Conservation (phyloP, 2,113 vertebrate genomes). For the Oncorhynchus mykiss region DNA sequence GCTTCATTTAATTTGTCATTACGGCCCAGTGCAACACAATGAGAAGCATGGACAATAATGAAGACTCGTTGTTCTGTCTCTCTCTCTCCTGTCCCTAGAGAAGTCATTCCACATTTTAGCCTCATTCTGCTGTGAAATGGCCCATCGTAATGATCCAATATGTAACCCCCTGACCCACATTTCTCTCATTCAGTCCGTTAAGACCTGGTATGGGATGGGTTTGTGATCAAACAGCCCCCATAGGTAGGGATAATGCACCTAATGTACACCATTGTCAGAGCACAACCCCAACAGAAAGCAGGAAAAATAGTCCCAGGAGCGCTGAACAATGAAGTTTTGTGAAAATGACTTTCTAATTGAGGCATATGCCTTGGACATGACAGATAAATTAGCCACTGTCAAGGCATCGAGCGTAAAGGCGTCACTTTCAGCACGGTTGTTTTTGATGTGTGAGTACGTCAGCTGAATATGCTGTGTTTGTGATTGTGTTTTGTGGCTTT, state of each 20-base stretch:
- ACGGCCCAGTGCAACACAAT: slow-evolving; percentile 30
- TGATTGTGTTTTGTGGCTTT: slow-evolving; percentile 26
- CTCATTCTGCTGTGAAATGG: slow-evolving; percentile 55
- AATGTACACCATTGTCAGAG: slow-evolving; percentile 51
- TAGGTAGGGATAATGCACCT: slow-evolving; percentile 46
- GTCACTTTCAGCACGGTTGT: slow-evolving; percentile 39
- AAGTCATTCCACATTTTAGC: slow-evolving; percentile 44
- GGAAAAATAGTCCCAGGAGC: slow-evolving; percentile 45
- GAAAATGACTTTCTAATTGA: slow-evolving; percentile 74
- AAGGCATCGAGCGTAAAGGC: slow-evolving; percentile 53
- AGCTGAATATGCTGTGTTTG: slow-evolving; percentile 47
- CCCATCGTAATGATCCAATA: slow-evolving; percentile 55
- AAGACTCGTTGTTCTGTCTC: slow-evolving; percentile 57
- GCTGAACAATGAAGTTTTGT: slow-evolving; percentile 61
- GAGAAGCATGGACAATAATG: slow-evolving; percentile 45
- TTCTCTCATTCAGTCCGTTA: slow-evolving; percentile 32
- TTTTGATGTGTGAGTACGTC: slow-evolving; percentile 37
- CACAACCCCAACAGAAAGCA: slow-evolving; percentile 42
- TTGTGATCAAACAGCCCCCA: slow-evolving; percentile 58
- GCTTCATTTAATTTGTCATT: slow-evolving; percentile 57
- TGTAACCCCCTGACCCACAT: slow-evolving; percentile 55
- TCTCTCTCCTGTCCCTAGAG: slow-evolving; percentile 50
- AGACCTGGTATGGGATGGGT: slow-evolving; percentile 41
- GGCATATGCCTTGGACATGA: slow-evolving; percentile 63
- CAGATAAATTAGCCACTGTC: slow-evolving; percentile 72